These are phyloP conservation scores for Drosophila sulfurigaster DNA, from an alignment of 1,140 invertebrate species.

Conservation along the genomic window DNA sequence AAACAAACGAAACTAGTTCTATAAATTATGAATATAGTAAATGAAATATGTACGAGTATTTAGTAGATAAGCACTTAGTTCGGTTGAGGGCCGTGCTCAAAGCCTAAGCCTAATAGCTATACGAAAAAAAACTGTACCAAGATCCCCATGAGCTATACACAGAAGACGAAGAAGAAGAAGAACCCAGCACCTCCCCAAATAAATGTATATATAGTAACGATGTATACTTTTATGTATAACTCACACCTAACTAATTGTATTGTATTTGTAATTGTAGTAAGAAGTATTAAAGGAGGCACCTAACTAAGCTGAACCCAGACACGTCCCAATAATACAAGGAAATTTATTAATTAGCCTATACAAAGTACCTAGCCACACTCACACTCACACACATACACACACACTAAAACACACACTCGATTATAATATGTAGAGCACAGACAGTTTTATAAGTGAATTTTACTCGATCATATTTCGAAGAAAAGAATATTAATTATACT, in stretches of 20 bases:
- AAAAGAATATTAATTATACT: conserved; percentile 11
- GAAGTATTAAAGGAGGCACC: conserved; percentile 23
- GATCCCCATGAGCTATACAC: conserved; percentile 65
- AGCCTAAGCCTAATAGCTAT: conserved; percentile 38
- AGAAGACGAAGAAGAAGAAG: background rate
- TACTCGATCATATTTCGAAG: conserved; percentile 54
- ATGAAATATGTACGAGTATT: conserved; percentile 6
- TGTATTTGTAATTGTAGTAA: background rate
- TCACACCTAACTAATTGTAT: conserved; percentile 10
- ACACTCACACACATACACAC: conserved; percentile 33
- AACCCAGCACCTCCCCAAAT: background rate
- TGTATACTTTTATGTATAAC: conserved; percentile 21
- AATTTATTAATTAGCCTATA: conserved; percentile 49
- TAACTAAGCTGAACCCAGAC: conserved; percentile 27
- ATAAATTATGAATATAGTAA: conserved; percentile 26
- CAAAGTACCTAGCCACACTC: conserved; percentile 59
- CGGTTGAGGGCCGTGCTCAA: conserved; percentile 56
- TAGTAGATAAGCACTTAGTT: conserved; percentile 44
- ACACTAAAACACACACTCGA: conserved; percentile 31
- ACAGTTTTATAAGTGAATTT: conserved; percentile 78
- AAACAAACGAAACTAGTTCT: conserved; percentile 65
- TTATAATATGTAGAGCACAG: conserved; percentile 47
- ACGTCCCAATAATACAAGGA: conserved; percentile 54
- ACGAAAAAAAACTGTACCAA: conserved; percentile 65
- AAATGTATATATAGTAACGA: conserved; percentile 15